Evolutionary conservation across 2,888 invertebrate species (phyloP).

Genomic region (Lucinisca nassula): DNA sequence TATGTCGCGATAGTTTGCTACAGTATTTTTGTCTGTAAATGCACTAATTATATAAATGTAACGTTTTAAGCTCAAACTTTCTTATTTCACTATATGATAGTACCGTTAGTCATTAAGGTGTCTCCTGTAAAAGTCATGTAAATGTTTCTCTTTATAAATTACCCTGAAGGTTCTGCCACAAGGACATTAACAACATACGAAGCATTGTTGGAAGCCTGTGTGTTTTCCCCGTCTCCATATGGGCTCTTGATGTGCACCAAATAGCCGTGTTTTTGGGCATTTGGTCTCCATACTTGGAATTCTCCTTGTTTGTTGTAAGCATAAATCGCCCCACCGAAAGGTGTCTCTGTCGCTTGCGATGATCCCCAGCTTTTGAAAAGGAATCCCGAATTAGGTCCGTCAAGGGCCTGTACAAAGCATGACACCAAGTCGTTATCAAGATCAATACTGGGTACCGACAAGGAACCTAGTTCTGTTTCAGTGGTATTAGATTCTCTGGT

Average conservation of each 20-base stretch:
- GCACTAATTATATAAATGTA: no score
- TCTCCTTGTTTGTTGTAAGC: constrained; percentile 29
- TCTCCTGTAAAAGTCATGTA: no score
- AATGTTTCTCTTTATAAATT: no score
- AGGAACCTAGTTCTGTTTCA: neutral
- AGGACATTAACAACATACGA: neutral
- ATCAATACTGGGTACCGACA: neutral
- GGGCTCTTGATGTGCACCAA: constrained; percentile 28
- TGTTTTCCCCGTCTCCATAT: constrained; percentile 40
- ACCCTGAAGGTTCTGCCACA: no score
- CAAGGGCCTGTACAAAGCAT: constrained; percentile 30
- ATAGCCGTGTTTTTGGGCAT: constrained; percentile 16
- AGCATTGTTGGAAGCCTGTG: constrained; percentile 38
- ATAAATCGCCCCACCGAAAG: constrained; percentile 47
- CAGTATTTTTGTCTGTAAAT: no score
- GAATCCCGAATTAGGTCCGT: constrained; percentile 46
- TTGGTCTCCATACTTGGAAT: constrained; percentile 43
- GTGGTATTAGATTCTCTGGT: neutral
- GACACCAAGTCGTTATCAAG: constrained; percentile 37
- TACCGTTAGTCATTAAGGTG: no score
- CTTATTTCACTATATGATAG: no score
- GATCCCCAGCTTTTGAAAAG: constrained; percentile 39
- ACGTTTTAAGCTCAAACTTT: no score
- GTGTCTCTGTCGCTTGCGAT: constrained; percentile 13
- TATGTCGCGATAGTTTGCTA: no score